phyloP scores from a whole-genome alignment of 2,888 invertebrate species.

The Cephus runcator region DNA sequence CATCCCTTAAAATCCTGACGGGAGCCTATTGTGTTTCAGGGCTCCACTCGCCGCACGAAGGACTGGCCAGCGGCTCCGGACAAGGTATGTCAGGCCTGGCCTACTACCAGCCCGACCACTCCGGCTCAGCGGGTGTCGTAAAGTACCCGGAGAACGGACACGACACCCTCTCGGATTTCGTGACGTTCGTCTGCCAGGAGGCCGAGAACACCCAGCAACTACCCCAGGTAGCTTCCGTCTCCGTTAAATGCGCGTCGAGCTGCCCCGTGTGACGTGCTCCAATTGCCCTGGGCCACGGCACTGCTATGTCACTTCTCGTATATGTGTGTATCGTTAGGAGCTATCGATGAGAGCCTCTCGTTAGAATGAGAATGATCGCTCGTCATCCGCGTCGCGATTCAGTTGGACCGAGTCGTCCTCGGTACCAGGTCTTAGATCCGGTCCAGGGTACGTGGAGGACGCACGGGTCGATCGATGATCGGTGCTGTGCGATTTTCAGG shows the following conservation, averaged over 20 bases:
- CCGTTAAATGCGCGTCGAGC: slow-evolving; percentile 35
- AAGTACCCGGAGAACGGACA: slow-evolving; percentile 88
- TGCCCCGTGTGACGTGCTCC: slow-evolving; percentile 50
- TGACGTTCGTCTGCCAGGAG: slow-evolving; percentile 96
- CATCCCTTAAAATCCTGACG: slow-evolving; percentile 9
- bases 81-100: slow-evolving; percentile 65
- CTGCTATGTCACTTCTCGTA: too few species aligned
- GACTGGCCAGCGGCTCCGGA: slow-evolving; percentile 68
- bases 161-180: slow-evolving; percentile 95
- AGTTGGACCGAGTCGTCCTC: not conserved
- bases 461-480: slow-evolving; percentile 60
- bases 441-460: slow-evolving; percentile 52
- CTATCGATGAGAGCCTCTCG: too few species aligned
- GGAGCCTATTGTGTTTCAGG: slow-evolving; percentile 58
- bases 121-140: slow-evolving; percentile 62
- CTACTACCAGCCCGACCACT: slow-evolving; percentile 72
- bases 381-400: not conserved
- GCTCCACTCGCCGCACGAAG: slow-evolving; percentile 67
- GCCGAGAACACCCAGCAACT: slow-evolving; percentile 82
- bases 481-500: slow-evolving; percentile 67
- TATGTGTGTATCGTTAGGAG: too few species aligned
- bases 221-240: slow-evolving; percentile 72
- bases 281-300: slow-evolving; percentile 46
- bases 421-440: not conserved
- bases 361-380: too few species aligned